Evolutionary conservation across 2,888 invertebrate species (phyloP).

Genomic region (Drosophila dives): DNA sequence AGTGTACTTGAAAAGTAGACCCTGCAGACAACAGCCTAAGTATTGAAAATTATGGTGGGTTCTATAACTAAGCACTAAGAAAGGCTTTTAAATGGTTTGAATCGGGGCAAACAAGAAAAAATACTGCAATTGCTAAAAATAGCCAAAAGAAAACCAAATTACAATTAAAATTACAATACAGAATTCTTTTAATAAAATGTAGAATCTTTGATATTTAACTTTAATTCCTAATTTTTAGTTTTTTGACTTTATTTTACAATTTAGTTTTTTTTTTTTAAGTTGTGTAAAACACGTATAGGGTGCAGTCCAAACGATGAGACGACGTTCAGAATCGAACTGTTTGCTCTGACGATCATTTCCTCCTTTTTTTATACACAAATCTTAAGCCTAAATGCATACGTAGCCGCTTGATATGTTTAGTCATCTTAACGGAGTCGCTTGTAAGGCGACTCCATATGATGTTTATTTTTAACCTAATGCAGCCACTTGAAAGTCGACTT

Average conservation of each 20-base stretch:
- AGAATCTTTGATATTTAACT: neutral
- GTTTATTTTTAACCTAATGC: too few relatives aligned
- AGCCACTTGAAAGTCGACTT: too few relatives aligned
- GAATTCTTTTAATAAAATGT: neutral
- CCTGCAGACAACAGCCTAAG: neutral
- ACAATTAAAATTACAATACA: neutral
- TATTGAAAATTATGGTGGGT: neutral
- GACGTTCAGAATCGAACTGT: too few relatives aligned
- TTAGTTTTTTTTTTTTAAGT: neutral
- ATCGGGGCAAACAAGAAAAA: neutral
- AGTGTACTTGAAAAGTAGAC: slow-evolving; percentile 23
- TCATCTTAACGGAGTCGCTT: too few relatives aligned
- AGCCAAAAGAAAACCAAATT: too few relatives aligned
- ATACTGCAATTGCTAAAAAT: neutral
- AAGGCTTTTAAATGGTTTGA: neutral
- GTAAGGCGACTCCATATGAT: too few relatives aligned
- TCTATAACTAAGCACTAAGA: neutral
- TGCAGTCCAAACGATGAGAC: too few relatives aligned
- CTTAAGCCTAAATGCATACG: too few relatives aligned
- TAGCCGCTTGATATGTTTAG: too few relatives aligned
- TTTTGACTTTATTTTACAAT: neutral
- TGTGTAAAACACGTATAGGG: too few relatives aligned
- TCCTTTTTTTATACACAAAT: too few relatives aligned
- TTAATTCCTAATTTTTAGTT: neutral
- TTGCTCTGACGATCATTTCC: too few relatives aligned